Evolutionary conservation across 1,140 invertebrate genomes (phyloP).

Genomic region (Drosophila saltans): DNA sequence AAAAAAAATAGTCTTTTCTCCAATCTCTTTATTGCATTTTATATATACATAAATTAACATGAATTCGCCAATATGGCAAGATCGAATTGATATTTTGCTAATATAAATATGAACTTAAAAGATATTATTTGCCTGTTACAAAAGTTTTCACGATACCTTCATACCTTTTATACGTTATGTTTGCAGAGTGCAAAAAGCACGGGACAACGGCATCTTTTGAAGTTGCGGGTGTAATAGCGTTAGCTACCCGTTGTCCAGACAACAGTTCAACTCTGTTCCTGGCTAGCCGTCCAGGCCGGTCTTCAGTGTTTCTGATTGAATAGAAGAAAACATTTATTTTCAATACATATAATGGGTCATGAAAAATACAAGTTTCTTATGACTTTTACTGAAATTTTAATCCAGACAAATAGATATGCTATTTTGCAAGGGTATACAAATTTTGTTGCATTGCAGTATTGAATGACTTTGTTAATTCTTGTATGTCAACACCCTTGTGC

Average conservation of each 20-base stretch:
- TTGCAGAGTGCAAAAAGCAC: neutral
- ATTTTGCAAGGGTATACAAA: too few relatives aligned
- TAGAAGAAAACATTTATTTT: neutral
- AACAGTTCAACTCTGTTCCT: conserved; percentile 5
- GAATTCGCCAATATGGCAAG: too few relatives aligned
- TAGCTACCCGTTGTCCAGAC: conserved; percentile 23
- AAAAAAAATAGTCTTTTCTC: too few relatives aligned
- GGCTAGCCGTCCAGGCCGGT: too few relatives aligned
- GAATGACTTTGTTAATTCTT: conserved; percentile 9
- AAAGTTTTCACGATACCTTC: neutral
- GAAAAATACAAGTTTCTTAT: neutral
- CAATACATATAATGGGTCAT: neutral
- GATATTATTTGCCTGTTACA: neutral
- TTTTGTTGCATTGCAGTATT: too few relatives aligned
- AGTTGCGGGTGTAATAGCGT: conserved; percentile 42
- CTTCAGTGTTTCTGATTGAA: neutral
- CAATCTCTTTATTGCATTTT: too few relatives aligned
- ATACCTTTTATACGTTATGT: neutral
- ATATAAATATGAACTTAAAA: too few relatives aligned
- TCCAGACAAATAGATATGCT: neutral
- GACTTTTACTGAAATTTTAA: too few relatives aligned
- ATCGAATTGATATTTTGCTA: too few relatives aligned
- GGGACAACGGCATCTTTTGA: conserved; percentile 36
- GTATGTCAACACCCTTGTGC: neutral
- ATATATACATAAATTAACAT: too few relatives aligned